phyloP scores from a whole-genome alignment of 2,113 vertebrate genomes.

The Thamnophis sirtalis region DNA sequence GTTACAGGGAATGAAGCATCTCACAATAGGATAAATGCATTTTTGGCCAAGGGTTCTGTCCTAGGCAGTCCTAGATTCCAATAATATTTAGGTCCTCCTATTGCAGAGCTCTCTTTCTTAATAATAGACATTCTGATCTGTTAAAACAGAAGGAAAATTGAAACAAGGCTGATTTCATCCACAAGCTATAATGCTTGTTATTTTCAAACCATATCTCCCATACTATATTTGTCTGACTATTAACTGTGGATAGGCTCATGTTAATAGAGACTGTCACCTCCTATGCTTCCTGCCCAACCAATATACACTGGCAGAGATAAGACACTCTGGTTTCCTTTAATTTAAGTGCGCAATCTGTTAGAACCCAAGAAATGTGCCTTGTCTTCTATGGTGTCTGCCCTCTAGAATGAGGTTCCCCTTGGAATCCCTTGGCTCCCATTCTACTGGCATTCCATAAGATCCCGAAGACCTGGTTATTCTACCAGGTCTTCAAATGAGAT shows the following conservation, averaged over 20 bases:
- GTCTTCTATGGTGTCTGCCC: not conserved
- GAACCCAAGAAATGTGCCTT: not conserved
- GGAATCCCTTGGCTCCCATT: not conserved
- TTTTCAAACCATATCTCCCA: not conserved
- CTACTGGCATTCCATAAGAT: not conserved
- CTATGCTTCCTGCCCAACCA: not conserved
- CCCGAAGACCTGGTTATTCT: not conserved
- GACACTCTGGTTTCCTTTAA: not conserved
- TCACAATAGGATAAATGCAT: not conserved
- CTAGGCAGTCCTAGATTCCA: not conserved
- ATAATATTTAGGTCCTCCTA: not conserved
- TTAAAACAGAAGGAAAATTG: not conserved
- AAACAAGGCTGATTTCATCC: not conserved
- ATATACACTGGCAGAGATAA: not conserved
- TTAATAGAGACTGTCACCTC: not conserved
- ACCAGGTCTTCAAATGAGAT: not conserved
- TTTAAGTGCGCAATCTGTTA: not conserved
- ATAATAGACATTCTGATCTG: not conserved
- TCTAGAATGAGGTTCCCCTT: not conserved
- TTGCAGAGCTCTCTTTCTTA: not conserved
- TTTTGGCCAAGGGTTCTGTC: not conserved
- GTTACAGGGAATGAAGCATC: not conserved
- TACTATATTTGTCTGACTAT: not conserved
- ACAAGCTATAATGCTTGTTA: too few species aligned
- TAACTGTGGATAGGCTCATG: not conserved